Percentiles rank a stretch among this genome's conserved stretches.
phyloP scores from a whole-genome alignment of 2,113 vertebrate species.

The Rhinolophus ferrumequinum region DNA sequence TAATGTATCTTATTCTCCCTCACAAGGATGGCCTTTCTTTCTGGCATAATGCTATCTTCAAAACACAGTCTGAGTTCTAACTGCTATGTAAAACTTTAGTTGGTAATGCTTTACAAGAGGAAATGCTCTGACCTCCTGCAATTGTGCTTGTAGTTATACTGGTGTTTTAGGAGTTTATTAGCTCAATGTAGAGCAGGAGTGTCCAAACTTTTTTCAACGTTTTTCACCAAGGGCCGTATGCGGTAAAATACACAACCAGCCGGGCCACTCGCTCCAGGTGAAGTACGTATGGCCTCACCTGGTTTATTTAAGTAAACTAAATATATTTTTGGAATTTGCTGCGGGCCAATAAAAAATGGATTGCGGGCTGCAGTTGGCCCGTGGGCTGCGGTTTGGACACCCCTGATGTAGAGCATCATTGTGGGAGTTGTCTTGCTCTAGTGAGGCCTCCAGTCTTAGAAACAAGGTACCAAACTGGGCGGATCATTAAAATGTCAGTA shows the following conservation, averaged over 20 bases:
- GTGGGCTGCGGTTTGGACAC: too few relatives aligned
- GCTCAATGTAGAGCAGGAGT: neutral
- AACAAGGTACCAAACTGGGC: neutral
- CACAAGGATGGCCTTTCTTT: neutral
- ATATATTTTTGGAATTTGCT: too few relatives aligned
- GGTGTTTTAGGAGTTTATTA: neutral
- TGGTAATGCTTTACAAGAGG: neutral
- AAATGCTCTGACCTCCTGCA: neutral
- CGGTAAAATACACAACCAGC: too few relatives aligned
- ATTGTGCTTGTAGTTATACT: neutral
- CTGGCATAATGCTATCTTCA: neutral
- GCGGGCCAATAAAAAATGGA: too few relatives aligned
- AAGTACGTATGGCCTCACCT: too few relatives aligned
- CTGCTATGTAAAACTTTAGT: neutral
- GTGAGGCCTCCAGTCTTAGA: neutral
- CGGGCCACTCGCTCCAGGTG: too few relatives aligned
- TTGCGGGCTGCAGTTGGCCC: too few relatives aligned
- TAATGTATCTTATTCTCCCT: neutral
- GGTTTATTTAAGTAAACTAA: too few relatives aligned
- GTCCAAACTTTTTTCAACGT: too few relatives aligned
- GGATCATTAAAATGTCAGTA: neutral
- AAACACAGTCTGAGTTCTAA: neutral
- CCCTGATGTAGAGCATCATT: neutral
- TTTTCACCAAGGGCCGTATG: too few relatives aligned
- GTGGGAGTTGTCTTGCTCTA: neutral